Base-by-base conservation (phyloP, 2,888 invertebrate species). In the Drosophila lutescens region DNA sequence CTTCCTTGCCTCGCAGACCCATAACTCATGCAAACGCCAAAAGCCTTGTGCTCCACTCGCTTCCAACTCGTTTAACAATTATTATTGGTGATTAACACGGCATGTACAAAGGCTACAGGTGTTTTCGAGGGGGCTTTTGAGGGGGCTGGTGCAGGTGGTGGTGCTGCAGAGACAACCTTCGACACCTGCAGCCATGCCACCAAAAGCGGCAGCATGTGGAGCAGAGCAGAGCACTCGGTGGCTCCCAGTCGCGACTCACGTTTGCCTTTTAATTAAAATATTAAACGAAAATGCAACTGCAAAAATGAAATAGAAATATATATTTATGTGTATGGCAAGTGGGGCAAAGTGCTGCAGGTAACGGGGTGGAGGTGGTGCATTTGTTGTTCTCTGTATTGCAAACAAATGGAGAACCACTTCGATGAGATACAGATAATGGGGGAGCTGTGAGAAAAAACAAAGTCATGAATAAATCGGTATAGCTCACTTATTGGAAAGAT, bases 11-110 rank as follows among this genome's bases (percentile, higher is more conserved):
- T 32, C 67, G n/a, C 15, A 50, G 49, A 55, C 74, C 17, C 84
- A 86, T 82, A 85, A 80, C 66, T 84, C 79, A 86, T 84, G 77
- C 67, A 81, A 79, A 80, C 84, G 77, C 79, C 78, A 78, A 80
- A 72, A 78, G 78, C 77, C 71, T 74, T 44, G 23, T 60, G 69
- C 61, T 56, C 63, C 55, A 58, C 65, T 54, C 71, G 68, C 78
- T 80, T 83, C 85, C 80, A 83, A 82, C 85, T 87, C 85, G 88
- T 86, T 85, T 85, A 85, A 85, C 88, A 85, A 85, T 85, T 85
- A 86, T 87, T 87, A 87, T 85, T 85, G 85, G 86, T 86, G 85
- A 85, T 87, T 85, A 85, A 85, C 85, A 85, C 88, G 85, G 86
- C 85, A 85, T 87, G 86, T 79, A 83, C 83, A 79, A 69, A 77